These are phyloP conservation scores for Rutpela maculata DNA, from an alignment of 2,888 invertebrate genomes.

Conservation along the genomic window DNA sequence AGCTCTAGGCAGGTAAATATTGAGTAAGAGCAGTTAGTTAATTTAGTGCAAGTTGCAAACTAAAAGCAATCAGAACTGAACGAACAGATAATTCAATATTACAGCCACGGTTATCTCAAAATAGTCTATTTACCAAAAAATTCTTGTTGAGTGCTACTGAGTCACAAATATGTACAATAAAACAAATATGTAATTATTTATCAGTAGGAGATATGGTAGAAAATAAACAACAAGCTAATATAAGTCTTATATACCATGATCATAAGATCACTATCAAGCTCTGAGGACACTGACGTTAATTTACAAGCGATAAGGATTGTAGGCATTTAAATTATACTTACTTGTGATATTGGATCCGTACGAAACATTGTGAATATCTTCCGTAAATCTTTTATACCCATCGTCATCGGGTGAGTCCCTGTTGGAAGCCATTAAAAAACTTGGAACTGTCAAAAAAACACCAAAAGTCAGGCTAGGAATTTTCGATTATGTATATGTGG, in stretches of 20 bases:
- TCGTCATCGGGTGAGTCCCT: slow-evolving; percentile 76
- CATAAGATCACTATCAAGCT: slow-evolving; percentile 15
- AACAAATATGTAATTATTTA: slow-evolving; percentile 12
- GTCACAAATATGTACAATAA: background rate
- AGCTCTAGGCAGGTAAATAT: background rate
- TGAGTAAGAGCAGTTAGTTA: background rate
- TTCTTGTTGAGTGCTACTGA: background rate
- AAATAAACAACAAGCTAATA: slow-evolving; percentile 16
- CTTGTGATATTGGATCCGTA: slow-evolving; percentile 80
- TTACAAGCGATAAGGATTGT: slow-evolving; percentile 45
- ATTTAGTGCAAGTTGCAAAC: background rate
- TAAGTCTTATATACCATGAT: slow-evolving; percentile 15
- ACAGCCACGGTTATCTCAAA: background rate
- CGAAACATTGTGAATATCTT: slow-evolving; percentile 75
- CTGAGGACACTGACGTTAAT: background rate
- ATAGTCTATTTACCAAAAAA: background rate
- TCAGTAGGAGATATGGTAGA: background rate
- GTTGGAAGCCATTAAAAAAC: slow-evolving; percentile 59
- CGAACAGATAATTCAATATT: slow-evolving; percentile 15
- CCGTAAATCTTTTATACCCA: slow-evolving; percentile 81
- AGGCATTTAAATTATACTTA: slow-evolving; percentile 71
- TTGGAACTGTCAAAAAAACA: slow-evolving; percentile 31
- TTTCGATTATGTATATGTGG: slow-evolving; percentile 3
- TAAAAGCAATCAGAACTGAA: background rate
- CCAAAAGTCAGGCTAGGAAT: background rate